A percentile compares a stretch with the other conserved stretches of the same genome.
These are phyloP conservation scores for Pentalonia nigronervosa DNA, from an alignment of 1,140 invertebrate genomes.

Conservation along the genomic window DNA sequence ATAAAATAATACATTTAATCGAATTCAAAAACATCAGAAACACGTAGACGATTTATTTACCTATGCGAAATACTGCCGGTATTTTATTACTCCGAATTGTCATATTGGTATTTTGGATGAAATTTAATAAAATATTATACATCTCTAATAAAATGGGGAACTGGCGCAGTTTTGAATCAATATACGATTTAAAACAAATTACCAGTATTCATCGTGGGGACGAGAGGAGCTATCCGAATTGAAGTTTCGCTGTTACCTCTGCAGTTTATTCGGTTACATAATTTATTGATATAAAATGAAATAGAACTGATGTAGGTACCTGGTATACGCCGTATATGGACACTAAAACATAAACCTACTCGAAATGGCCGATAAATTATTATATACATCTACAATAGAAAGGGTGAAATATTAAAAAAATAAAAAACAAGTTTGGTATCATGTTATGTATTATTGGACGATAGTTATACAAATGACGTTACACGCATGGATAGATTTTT, in stretches of 20 bases:
- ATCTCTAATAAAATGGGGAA: background rate
- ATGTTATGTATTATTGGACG: background rate
- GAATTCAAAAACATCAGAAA: background rate
- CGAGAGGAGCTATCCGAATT: background rate
- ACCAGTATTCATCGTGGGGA: background rate
- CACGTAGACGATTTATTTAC: background rate
- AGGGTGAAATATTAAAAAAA: background rate
- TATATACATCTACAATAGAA: background rate
- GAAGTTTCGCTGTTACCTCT: background rate
- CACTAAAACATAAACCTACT: background rate
- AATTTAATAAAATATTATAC: conserved; percentile 1
- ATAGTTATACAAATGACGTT: background rate
- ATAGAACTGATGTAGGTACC: background rate
- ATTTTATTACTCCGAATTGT: background rate
- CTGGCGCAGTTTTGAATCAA: background rate
- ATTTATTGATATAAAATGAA: conserved; percentile 15
- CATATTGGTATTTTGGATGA: background rate
- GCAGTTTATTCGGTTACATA: background rate
- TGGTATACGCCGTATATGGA: background rate
- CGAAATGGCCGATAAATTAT: background rate
- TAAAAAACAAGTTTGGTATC: background rate
- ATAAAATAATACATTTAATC: background rate
- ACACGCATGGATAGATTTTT: background rate
- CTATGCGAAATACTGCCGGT: background rate
- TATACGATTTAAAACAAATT: conserved; percentile 12